Conservation (phyloP, 2,797 vertebrate species). For the Hydrolagus colliei region DNA sequence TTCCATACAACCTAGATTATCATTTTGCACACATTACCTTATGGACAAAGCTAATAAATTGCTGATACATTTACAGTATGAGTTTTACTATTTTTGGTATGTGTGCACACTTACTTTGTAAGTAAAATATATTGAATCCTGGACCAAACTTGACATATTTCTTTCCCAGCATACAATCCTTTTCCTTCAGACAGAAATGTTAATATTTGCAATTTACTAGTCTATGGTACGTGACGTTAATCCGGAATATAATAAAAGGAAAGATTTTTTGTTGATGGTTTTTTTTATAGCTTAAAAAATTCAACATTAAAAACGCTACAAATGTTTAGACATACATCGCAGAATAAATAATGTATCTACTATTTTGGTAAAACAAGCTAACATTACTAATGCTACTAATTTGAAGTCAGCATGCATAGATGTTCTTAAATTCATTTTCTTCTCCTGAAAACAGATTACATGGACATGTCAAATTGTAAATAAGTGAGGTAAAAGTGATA, state of each 20-base stretch:
- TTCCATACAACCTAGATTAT: background rate
- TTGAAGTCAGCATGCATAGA: constrained; percentile 31
- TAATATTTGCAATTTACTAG: background rate
- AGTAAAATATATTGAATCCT: background rate
- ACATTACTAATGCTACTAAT: constrained; percentile 29
- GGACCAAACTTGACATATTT: background rate
- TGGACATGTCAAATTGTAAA: constrained; percentile 26
- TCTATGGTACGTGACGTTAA: background rate
- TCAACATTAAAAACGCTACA: constrained; percentile 16
- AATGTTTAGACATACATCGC: constrained; percentile 27
- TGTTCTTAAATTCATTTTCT: background rate
- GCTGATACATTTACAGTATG: background rate
- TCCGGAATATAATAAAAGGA: constrained; percentile 19
- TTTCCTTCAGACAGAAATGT: background rate
- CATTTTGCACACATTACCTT: background rate
- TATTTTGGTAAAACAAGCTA: constrained; percentile 30
- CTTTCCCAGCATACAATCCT: background rate
- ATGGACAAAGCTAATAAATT: background rate
- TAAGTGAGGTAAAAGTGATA: constrained; percentile 31
- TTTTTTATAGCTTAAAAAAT: constrained; percentile 1
- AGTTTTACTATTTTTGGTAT: constrained; percentile 16
- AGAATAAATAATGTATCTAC: constrained; percentile 28
- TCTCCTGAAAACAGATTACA: constrained; percentile 23
- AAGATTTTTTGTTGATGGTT: background rate
- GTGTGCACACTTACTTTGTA: background rate